Base-by-base conservation (phyloP, 2,113 vertebrate genomes). In the Epinephelus cyanopodus region DNA sequence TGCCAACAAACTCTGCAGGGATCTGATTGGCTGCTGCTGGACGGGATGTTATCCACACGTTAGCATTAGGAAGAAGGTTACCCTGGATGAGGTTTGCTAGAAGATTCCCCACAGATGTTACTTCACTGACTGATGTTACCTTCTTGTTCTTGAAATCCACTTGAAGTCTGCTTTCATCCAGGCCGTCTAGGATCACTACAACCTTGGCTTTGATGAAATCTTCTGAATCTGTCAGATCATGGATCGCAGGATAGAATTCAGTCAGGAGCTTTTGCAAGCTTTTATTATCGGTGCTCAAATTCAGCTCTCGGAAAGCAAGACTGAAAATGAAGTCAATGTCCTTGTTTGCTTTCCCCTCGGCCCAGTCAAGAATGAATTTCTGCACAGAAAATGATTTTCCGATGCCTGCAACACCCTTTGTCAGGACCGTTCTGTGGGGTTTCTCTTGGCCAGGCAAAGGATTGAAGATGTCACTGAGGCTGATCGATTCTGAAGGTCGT, bases 281-380 rank as follows among this genome's bases (percentile, higher is more conserved):
- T 61, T 73, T 77, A 9, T 81, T 6, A 2, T 53, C 52, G 64
- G 1, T 0, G 5, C 29, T 69, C 65, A 92, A 45, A 74, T 87
- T 91, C 42, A 94, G 0, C 62, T 92, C 85, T 70, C 85, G 74
- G 76, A 92, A 93, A 62, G 87, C 19, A 29, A 94, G 53, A 37
- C 1, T 23, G 53, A 94, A 91, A 33, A 94, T 15, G 15, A 94
- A 89, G 25, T 91, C 81, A 0, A 79, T 0, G 17, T 89, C 66
- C 0, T 73, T 14, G 45, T 91, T 87, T 5, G 0, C 23, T 21
- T 37, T 18, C 3, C 6, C 80, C 7, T 90, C 61, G 0, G 87
- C 92, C 93, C 93, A 92, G 71, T 91, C 87, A 3, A 85, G 73
- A 61, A 79, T 63, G 0, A 88, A 86, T 70, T 79, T 91, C 65